Base-by-base conservation (phyloP, 2,888 invertebrate genomes). In the Odontocolon sp. region DNA sequence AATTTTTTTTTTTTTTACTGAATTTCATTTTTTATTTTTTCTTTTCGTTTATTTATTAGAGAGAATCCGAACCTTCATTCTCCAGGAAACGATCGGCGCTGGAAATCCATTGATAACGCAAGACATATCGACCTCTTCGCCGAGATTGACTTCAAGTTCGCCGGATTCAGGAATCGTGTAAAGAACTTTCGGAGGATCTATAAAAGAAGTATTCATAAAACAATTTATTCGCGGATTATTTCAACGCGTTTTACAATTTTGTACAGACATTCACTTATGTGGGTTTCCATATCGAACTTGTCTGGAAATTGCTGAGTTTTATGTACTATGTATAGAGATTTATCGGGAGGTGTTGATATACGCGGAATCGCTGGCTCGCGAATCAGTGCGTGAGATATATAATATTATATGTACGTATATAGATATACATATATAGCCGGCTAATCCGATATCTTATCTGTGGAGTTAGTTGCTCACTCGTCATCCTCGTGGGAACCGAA, bases 81-180 rank as follows among this genome's bases (percentile, higher is more conserved):
- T 92, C 96, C 96, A 96, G 6, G 93, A 93, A 28, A 96, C 92
- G 2, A 93, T 92, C 0, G 96, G 96, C 31, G 92, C 89, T 0
- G 96, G 96, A 0, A 94, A 94, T 0, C 96, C 96, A 1, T 92
- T 91, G 4, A 94, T 92, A 72, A 93, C 93, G 84, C 96, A 96
- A 0, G 94, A 93, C 83, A 97, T 94, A 84, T 94, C 93, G 21
- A 96, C 95, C 85, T 94, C 94, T 28, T 96, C 94, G 0, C 95
- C 95, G 54, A 96, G 92, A 63, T 93, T 93, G 0, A 96, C 94
- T 87, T 96, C 95, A 11, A 96, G 85, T 79, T 93, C 92, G 0
- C 96, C 96, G 11, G 93, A 93, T 8, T 93, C 93, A 0, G 96
- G 95, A 2, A 94, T 89, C 0, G 95, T 93, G 40, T 91, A 91